A percentile compares a stretch with the other conserved stretches of the same genome.
Evolutionary conservation across 2,888 invertebrate species (phyloP).

Genomic region (Adela reaumurella): DNA sequence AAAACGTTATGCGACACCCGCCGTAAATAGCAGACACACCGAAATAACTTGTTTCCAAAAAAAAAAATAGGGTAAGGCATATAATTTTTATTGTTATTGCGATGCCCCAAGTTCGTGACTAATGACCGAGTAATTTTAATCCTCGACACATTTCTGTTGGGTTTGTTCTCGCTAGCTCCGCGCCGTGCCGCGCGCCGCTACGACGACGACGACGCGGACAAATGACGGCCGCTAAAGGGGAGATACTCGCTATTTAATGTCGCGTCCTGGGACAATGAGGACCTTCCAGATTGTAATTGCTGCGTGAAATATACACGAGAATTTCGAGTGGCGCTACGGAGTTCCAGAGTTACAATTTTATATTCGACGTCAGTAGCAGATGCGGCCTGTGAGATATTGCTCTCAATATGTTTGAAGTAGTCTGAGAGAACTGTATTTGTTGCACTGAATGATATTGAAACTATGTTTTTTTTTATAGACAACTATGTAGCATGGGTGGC

Average conservation of each 20-base stretch:
- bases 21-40: background rate
- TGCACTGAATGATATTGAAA: too few species aligned
- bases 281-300: background rate
- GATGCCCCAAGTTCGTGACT: background rate
- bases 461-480: too few species aligned
- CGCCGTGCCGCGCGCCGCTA: background rate
- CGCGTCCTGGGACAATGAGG: background rate
- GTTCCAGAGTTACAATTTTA: too few species aligned
- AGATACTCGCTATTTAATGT: background rate
- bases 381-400: too few species aligned
- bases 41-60: background rate
- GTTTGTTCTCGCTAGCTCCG: background rate
- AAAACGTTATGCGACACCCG: background rate
- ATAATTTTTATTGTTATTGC: background rate
- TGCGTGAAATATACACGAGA: background rate
- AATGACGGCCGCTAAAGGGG: background rate
- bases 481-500: too few species aligned
- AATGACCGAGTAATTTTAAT: background rate
- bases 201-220: background rate
- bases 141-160: background rate
- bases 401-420: too few species aligned
- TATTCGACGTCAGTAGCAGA: too few species aligned
- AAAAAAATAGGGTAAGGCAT: slow-evolving; percentile 1
- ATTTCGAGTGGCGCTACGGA: too few species aligned
- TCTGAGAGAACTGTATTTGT: too few species aligned